Evolutionary conservation across 2,797 vertebrate species (phyloP).

Genomic region (Leptoclinus maculatus): DNA sequence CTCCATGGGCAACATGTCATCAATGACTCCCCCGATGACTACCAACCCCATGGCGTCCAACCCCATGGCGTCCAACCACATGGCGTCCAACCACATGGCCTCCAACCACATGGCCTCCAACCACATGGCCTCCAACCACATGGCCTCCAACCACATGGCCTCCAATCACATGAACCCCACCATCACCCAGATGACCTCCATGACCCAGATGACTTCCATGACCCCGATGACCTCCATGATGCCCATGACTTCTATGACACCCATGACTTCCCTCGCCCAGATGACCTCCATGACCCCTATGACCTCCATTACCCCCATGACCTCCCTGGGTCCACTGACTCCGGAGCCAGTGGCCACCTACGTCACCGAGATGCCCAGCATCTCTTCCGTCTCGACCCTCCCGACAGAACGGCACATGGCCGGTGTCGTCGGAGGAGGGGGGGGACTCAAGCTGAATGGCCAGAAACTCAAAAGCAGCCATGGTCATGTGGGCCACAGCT

Average conservation of each 20-base stretch:
- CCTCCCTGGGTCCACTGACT: constrained; percentile 90
- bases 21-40: constrained; percentile 67
- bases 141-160: too few relatives aligned
- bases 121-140: too few relatives aligned
- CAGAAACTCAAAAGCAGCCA: constrained; percentile 88
- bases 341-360: constrained; percentile 89
- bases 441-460: constrained; percentile 87
- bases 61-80: constrained; percentile 61
- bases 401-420: constrained; percentile 84
- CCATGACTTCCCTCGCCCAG: constrained; percentile 41
- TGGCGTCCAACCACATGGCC: too few relatives aligned
- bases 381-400: constrained; percentile 83
- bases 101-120: too few relatives aligned
- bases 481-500: constrained; percentile 59
- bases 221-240: constrained; percentile 62
- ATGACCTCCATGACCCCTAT: constrained; percentile 47
- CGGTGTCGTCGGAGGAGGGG: constrained; percentile 55
- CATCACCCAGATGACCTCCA: constrained; percentile 30
- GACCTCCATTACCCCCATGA: constrained; percentile 62
- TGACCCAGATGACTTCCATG: constrained; percentile 68
- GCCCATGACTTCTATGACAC: constrained; percentile 54
- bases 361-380: constrained; percentile 86
- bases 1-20: constrained; percentile 74
- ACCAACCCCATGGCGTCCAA: constrained; percentile 73
- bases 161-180: constrained; percentile 59